Conservation (phyloP, 37 sponge, comb jelly and placozoan genomes). For the Beroe ovata region DNA sequence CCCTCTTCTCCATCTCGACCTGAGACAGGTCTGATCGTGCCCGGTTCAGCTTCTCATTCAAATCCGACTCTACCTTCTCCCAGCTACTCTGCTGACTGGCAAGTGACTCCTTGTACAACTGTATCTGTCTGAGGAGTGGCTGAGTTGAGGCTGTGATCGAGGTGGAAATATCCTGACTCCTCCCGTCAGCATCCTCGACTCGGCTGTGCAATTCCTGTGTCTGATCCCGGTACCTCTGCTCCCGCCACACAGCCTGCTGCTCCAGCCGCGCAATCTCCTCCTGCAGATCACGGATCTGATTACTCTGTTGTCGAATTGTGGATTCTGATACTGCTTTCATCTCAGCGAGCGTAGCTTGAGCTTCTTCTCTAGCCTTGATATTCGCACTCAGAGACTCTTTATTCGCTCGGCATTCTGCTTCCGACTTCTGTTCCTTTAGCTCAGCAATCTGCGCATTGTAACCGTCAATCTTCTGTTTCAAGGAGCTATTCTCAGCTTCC, state of each 20-base stretch:
- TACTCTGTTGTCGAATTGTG: conserved; percentile 15
- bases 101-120: conserved; percentile 22
- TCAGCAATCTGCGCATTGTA: neutral
- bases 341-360: neutral
- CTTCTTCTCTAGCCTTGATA: conserved; percentile 51
- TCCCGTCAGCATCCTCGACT: conserved; percentile 63
- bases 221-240: conserved; percentile 84
- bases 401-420: conserved; percentile 15
- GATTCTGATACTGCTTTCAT: neutral
- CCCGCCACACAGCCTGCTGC: conserved; percentile 85
- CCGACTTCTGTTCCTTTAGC: neutral
- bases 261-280: conserved; percentile 75
- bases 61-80: conserved; percentile 74
- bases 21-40: neutral
- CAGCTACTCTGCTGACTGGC: conserved; percentile 34
- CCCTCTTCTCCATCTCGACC: conserved; percentile 40
- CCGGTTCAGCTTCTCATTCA: conserved; percentile 79
- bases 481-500: neutral
- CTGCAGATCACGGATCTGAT: conserved; percentile 80
- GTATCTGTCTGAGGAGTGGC: conserved; percentile 45
- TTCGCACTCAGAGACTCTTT: conserved; percentile 33
- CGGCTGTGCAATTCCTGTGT: conserved; percentile 68
- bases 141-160: conserved; percentile 63
- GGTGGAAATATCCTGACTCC: conserved; percentile 52
- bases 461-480: conserved; percentile 18